Evolutionary conservation across 2,113 vertebrate genomes (phyloP).

Genomic region (Orientallactaga bullata): DNA sequence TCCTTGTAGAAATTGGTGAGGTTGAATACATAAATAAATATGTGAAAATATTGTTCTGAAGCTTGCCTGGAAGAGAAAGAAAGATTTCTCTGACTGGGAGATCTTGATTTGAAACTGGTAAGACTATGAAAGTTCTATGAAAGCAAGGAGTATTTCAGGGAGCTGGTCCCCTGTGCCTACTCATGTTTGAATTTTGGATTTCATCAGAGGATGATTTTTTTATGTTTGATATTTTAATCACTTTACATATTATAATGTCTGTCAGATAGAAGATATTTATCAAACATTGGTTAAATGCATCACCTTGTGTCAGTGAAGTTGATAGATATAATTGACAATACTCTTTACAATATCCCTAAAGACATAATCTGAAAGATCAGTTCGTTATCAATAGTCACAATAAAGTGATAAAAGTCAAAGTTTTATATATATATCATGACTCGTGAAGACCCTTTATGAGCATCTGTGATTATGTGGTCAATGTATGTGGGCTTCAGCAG

Average conservation of each 20-base stretch:
- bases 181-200: not conserved
- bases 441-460: not conserved
- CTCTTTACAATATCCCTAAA: not conserved
- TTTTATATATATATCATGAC: not conserved
- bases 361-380: not conserved
- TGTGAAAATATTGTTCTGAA: not conserved
- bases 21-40: not conserved
- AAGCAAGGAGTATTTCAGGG: no score
- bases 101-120: not conserved
- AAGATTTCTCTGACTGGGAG: not conserved
- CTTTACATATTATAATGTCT: not conserved
- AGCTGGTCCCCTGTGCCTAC: not conserved
- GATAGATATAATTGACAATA: not conserved
- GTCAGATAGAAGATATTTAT: not conserved
- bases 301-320: not conserved
- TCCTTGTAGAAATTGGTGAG: not conserved
- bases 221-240: not conserved
- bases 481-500: not conserved
- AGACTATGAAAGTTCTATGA: not conserved
- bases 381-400: not conserved
- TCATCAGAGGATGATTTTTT: not conserved
- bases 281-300: not conserved
- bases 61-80: not conserved
- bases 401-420: not conserved
- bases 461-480: not conserved